Conservation (phyloP, 2,113 vertebrate genomes). For the Abramis brama region DNA sequence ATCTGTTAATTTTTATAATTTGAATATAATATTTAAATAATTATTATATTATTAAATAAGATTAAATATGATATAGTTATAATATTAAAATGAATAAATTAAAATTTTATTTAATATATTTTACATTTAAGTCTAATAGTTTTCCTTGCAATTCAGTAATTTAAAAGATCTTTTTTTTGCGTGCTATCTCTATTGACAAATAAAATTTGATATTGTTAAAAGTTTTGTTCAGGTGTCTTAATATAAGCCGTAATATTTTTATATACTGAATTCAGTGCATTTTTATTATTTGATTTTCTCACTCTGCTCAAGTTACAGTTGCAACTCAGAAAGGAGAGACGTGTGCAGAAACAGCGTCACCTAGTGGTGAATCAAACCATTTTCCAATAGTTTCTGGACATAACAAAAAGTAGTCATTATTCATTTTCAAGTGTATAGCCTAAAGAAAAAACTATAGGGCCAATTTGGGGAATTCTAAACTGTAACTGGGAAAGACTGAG, state of each 20-base stretch:
- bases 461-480: neutral
- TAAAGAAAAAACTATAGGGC: neutral
- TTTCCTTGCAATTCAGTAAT: neutral
- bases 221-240: neutral
- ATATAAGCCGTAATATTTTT: neutral
- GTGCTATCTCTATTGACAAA: neutral
- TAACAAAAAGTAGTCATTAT: neutral
- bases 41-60: no score
- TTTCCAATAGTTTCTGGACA: neutral
- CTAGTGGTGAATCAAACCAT: constrained; percentile 22
- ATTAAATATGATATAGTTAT: no score
- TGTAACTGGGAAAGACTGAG: neutral
- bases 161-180: neutral
- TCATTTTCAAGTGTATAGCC: neutral
- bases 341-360: constrained; percentile 49
- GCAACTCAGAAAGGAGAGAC: neutral
- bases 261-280: neutral
- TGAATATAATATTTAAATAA: no score
- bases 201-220: neutral
- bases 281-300: neutral
- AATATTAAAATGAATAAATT: no score
- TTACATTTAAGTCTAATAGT: no score
- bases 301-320: neutral
- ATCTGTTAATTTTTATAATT: no score
- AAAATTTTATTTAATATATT: no score